Evolutionary conservation across 2,113 vertebrate species (phyloP).

Genomic region (Lepus americanus): DNA sequence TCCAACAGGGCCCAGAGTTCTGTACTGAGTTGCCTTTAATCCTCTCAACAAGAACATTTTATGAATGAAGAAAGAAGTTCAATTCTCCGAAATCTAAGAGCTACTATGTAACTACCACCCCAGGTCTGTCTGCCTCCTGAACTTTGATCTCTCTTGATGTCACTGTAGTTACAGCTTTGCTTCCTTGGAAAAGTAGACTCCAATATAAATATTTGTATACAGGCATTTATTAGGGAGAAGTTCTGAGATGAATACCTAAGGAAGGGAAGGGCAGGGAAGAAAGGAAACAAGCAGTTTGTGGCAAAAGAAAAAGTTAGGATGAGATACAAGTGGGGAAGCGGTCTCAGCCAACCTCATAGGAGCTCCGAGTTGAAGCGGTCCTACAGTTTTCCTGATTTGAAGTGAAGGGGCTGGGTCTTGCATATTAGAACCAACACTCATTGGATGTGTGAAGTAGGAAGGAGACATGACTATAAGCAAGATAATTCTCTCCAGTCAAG

Average conservation of each 20-base stretch:
- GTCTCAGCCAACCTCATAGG: neutral
- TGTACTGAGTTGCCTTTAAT: neutral
- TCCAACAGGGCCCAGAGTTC: neutral
- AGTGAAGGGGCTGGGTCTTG: rapidly evolving
- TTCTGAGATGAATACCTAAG: neutral
- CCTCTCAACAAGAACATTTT: neutral
- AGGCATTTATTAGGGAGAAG: neutral
- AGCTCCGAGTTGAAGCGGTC: neutral
- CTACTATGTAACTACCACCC: neutral
- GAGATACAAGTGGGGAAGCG: neutral
- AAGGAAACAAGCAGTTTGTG: neutral
- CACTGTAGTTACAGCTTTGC: neutral
- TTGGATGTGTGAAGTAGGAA: neutral
- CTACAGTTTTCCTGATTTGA: neutral
- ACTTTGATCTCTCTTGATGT: neutral
- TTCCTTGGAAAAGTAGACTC: neutral
- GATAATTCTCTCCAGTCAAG: neutral
- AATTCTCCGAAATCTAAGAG: neutral
- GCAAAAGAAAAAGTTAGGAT: neutral
- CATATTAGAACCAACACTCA: neutral
- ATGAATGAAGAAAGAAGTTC: conserved; percentile 14
- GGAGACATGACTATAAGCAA: neutral
- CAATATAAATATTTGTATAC: neutral
- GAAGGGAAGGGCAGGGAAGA: neutral
- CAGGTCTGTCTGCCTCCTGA: neutral